Evolutionary conservation across 2,113 vertebrate species (phyloP), one percentile per base, ranked within the genome.

Genomic region (Clarias magur): DNA sequence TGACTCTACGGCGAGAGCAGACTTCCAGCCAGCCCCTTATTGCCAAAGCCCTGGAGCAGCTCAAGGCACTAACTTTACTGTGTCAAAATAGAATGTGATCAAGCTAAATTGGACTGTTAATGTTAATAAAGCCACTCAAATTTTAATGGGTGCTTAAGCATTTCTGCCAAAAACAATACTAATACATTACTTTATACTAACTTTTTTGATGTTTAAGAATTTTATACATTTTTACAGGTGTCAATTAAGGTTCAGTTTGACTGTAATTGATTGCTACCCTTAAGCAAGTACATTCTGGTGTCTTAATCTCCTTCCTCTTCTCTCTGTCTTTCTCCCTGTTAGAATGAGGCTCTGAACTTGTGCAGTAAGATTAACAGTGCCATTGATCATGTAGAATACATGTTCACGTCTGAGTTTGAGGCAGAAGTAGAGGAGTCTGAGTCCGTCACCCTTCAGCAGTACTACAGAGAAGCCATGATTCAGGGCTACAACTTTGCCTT

Each of bases 401-500:
- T 99, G 96, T 99, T 99, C 94, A 97, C 96, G 2, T 95, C 96
- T 0, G 97, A 99, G 88, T 97, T 97, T 59, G 96, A 99, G 84
- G 95, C 95, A 3, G 98, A 99, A 92, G 96, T 97, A 70, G 98
- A 99, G 48, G 98, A 99, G 70, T 96, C 96, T 0, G 98, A 99
- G 89, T 96, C 95, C 7, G 95, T 94, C 80, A 99, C 97, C 1
- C 90, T 99, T 91, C 97, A 99, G 89, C 98, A 99, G 85, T 99
- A 99, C 93, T 97, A 98, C 93, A 95, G 98, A 85, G 98, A 99
- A 90, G 97, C 98, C 9, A 99, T 99, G 98, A 98, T 98, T 92
- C 98, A 99, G 91, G 96, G 96, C 56, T 99, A 99, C 93, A 99
- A 99, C 91, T 99, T 99, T 91, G 98, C 98, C 73, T 99, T 99